Base-by-base conservation (phyloP, 1,140 invertebrate genomes). In the Zaprionus nigranus region DNA sequence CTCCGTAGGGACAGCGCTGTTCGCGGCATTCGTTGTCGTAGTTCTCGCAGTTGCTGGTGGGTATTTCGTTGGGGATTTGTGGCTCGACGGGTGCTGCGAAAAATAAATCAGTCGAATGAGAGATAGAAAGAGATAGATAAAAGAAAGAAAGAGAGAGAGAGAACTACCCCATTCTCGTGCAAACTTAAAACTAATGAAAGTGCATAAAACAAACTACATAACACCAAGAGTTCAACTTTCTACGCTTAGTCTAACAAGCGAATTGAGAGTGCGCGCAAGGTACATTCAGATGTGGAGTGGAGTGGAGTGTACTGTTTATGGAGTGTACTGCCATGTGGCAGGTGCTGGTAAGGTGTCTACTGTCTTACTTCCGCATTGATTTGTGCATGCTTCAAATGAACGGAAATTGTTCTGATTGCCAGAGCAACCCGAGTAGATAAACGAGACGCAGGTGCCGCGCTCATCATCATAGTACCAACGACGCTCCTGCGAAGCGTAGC, bases 391-490 rank as follows among this genome's bases (percentile, higher is more conserved):
- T 87, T 96, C 95, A 92, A 95, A 96, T 46, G 94, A 95, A 86
- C 94, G 94, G 94, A 97, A 97, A 92, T 96, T 95, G 93, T 97
- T 97, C 79, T 95, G 94, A 93, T 97, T 97, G 67, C 96, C 96
- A 85, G 95, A 94, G 92, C 96, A 96, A 92, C 97, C 97, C 65
- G 96, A 96, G 92, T 97, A 98, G 81, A 95, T 94, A 90, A 98
- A 98, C 36, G 95, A 94, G 64, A 96, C 93, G 91, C 97, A 98
- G 77, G 95, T 95, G 84, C 95, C 94, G 72, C 94, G 94, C 56
- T 94, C 94, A 65, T 94, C 93, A 91, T 98, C 96, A 92, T 96
- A 98, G 94, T 96, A 97, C 95, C 96, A 99, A 56, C 96, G 94
- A 78, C 95, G 95, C 53, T 93, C 68, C 12, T 93, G 93, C 70